Evolutionary conservation across 2,888 invertebrate species (phyloP).

Genomic region (Orgyia antiqua): DNA sequence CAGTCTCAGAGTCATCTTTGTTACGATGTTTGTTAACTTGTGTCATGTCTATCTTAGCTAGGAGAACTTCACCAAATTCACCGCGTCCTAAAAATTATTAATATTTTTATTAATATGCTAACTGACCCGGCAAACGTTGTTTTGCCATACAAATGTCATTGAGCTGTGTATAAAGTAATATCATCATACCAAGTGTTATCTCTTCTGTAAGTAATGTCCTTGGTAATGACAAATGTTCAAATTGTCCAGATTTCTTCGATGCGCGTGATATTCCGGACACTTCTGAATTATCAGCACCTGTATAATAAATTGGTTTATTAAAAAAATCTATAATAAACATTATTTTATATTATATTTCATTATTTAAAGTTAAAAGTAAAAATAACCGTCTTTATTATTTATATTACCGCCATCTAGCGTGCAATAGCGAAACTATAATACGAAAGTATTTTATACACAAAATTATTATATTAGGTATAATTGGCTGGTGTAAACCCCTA

Average conservation of each 20-base stretch:
- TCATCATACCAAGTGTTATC: slow-evolving; percentile 75
- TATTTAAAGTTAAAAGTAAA: too few species aligned
- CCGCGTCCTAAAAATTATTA: slow-evolving; percentile 83
- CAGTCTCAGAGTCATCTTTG: slow-evolving; percentile 45
- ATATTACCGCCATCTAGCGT: too few species aligned
- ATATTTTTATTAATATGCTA: too few species aligned
- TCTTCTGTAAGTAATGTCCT: slow-evolving; percentile 85
- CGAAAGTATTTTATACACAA: too few species aligned
- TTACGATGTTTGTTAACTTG: slow-evolving; percentile 53
- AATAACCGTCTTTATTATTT: too few species aligned
- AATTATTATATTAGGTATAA: too few species aligned
- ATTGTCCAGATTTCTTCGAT: slow-evolving; percentile 76
- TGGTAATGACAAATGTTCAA: slow-evolving; percentile 87
- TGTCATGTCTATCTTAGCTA: slow-evolving; percentile 81
- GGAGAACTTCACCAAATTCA: slow-evolving; percentile 93
- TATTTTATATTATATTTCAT: neutral
- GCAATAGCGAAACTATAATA: too few species aligned
- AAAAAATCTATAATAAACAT: neutral
- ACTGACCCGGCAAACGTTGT: too few species aligned
- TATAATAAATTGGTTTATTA: too few species aligned
- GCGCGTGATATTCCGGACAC: slow-evolving; percentile 58
- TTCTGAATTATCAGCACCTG: slow-evolving; percentile 67
- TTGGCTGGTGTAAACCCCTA: too few species aligned
- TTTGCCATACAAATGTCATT: too few species aligned
- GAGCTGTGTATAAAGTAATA: neutral